These are phyloP conservation scores for Larimichthys polyactis DNA, from an alignment of 2,113 vertebrate species.

Conservation along the genomic window DNA sequence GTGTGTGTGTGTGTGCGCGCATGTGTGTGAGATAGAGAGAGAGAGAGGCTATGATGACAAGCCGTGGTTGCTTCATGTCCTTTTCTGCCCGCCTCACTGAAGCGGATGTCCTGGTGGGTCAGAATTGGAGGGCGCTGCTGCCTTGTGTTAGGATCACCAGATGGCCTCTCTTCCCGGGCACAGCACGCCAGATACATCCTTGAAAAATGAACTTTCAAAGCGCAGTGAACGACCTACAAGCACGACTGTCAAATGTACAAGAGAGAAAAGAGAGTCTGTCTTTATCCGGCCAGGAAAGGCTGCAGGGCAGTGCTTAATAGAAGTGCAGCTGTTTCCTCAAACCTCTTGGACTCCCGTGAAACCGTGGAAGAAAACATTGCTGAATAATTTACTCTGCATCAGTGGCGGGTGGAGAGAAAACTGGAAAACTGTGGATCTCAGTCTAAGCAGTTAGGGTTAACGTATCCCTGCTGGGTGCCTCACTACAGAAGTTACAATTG, in stretches of 20 bases:
- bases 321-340: conserved; percentile 82
- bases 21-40: neutral
- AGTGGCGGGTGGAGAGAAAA: conserved; percentile 1
- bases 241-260: conserved; percentile 55
- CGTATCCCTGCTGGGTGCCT: neutral
- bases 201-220: conserved; percentile 69
- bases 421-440: conserved; percentile 9
- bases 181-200: conserved; percentile 63
- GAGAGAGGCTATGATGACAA: conserved; percentile 19
- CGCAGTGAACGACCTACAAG: conserved; percentile 39
- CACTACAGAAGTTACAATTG: neutral
- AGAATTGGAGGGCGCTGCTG: conserved; percentile 64
- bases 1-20: neutral
- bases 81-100: conserved; percentile 52
- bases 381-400: conserved; percentile 69
- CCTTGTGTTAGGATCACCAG: conserved; percentile 69
- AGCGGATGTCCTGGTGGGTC: conserved; percentile 70
- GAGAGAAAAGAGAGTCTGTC: conserved; percentile 22
- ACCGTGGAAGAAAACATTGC: conserved; percentile 63
- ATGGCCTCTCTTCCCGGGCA: conserved; percentile 71
- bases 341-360: conserved; percentile 50
- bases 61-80: conserved; percentile 41
- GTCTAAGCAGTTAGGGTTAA: conserved; percentile 19
- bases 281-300: conserved; percentile 69
- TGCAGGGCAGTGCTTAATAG: conserved; percentile 56